phyloP scores from a whole-genome alignment of 2,113 vertebrate species.

The Anthoscopus minutus region DNA sequence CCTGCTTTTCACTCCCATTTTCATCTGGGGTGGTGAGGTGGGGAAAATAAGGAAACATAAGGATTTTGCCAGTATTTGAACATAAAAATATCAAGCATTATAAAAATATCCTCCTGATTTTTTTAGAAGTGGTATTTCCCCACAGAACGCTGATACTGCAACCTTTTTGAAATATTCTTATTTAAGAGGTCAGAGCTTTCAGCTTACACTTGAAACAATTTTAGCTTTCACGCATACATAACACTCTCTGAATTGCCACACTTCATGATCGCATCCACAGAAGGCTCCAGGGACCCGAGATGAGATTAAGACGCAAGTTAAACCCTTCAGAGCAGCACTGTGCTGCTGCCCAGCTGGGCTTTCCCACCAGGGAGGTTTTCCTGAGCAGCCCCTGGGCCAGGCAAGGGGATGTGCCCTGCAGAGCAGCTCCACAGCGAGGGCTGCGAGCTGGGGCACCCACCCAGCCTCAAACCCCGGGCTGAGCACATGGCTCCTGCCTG shows the following conservation, averaged over 20 bases:
- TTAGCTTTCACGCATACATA: not conserved
- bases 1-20: not conserved
- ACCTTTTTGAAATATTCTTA: not conserved
- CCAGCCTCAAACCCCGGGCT: accelerated
- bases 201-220: not conserved
- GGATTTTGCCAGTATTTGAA: not conserved
- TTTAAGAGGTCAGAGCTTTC: not conserved
- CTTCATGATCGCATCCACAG: too few relatives aligned
- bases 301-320: not conserved
- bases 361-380: accelerated
- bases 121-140: not conserved
- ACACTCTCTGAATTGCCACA: not conserved
- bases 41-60: not conserved
- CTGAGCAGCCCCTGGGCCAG: accelerated
- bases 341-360: accelerated
- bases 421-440: accelerated
- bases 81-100: not conserved
- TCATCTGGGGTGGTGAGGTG: not conserved
- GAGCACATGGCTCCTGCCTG: not conserved
- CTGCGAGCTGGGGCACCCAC: accelerated
- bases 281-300: not conserved
- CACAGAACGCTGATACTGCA: not conserved
- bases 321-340: not conserved
- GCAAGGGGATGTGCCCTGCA: accelerated
- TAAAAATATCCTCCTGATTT: not conserved